These are phyloP conservation scores for Cheilosia variabilis DNA, from an alignment of 2,888 invertebrate species.

Conservation along the genomic window DNA sequence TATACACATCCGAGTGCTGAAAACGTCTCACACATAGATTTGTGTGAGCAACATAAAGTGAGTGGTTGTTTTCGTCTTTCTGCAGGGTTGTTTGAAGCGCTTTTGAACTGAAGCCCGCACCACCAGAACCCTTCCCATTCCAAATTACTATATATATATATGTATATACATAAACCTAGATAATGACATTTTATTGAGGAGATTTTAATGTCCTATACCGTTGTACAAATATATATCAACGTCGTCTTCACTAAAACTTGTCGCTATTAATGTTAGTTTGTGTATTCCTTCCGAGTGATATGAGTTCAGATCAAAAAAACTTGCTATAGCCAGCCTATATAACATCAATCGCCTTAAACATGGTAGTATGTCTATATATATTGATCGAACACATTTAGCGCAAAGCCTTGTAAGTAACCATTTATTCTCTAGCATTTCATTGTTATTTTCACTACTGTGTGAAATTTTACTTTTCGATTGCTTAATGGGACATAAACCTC, in stretches of 20 bases:
- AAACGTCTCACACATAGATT: constrained; percentile 63
- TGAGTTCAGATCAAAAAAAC: not conserved
- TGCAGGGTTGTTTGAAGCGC: constrained; percentile 45
- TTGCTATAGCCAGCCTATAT: not conserved
- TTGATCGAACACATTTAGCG: not conserved
- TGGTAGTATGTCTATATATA: constrained; percentile 13
- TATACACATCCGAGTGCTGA: constrained; percentile 66
- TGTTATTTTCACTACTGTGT: not conserved
- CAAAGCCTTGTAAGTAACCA: not conserved
- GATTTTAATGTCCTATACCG: constrained; percentile 71
- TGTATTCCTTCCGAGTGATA: constrained; percentile 27
- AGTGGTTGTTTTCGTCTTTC: constrained; percentile 69
- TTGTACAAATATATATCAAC: constrained; percentile 39
- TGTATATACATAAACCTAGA: constrained; percentile 52
- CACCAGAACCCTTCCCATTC: constrained; percentile 47
- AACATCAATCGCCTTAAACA: constrained; percentile 22
- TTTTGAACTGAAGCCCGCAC: constrained; percentile 44
- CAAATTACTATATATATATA: constrained; percentile 39
- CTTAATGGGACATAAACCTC: not conserved
- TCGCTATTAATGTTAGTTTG: constrained; percentile 38
- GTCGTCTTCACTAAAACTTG: constrained; percentile 18
- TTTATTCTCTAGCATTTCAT: constrained; percentile 1
- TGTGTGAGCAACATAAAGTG: constrained; percentile 56
- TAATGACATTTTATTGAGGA: constrained; percentile 73
- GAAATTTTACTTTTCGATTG: not conserved